A percentile compares a stretch with the other conserved stretches of the same genome.
phyloP scores from a whole-genome alignment of 2,113 vertebrate genomes.

The Alethe castanea region DNA sequence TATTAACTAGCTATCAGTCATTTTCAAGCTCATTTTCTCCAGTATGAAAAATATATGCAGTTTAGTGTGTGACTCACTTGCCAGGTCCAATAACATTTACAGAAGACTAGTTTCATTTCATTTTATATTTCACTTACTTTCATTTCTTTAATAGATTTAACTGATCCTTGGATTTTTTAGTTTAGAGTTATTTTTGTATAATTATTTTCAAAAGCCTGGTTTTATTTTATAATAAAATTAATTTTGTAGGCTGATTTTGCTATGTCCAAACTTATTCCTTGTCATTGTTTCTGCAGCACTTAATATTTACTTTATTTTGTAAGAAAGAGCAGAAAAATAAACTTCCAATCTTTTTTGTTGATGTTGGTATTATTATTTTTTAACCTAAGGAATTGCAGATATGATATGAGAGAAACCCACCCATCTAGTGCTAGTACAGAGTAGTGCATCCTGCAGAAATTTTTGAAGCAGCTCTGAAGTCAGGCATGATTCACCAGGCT shows the following conservation, averaged over 20 bases:
- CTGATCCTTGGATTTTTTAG: neutral
- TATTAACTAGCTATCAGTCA: neutral
- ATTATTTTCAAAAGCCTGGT: neutral
- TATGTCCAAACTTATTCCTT: neutral
- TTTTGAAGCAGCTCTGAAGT: neutral
- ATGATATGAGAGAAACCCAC: neutral
- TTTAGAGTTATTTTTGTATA: neutral
- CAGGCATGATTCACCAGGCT: neutral
- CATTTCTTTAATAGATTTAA: neutral
- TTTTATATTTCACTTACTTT: neutral
- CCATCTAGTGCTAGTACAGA: neutral
- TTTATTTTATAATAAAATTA: neutral
- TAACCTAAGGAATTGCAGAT: neutral
- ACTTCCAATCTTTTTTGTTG: neutral
- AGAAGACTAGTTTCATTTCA: neutral
- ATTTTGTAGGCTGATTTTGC: neutral
- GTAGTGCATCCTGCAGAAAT: neutral
- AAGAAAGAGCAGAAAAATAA: neutral
- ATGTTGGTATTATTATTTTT: neutral
- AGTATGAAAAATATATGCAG: neutral
- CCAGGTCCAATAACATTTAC: neutral
- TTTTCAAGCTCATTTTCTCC: neutral
- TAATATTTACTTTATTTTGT: neutral
- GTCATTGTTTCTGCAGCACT: neutral
- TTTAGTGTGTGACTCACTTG: neutral